These are phyloP conservation scores for Pleuronectes platessa DNA, from an alignment of 2,113 vertebrate species.

Conservation along the genomic window DNA sequence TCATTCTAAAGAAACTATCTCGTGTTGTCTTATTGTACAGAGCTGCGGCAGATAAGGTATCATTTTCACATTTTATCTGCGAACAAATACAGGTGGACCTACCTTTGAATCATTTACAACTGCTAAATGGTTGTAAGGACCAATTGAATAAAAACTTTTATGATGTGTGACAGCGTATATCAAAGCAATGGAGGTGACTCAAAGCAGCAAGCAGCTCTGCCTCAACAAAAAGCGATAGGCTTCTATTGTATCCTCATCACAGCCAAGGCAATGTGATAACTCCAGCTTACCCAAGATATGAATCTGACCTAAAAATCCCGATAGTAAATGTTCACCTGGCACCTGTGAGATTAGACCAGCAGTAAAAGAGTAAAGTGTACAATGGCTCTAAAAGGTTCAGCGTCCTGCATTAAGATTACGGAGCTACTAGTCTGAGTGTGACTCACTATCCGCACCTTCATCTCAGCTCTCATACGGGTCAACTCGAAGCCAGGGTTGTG, in stretches of 20 bases:
- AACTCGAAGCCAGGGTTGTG: conserved; percentile 4
- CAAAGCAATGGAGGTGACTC: conserved; percentile 35
- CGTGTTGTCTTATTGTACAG: background rate
- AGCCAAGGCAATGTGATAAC: conserved; percentile 41
- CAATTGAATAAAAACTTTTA: conserved; percentile 26
- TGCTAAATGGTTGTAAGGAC: conserved; percentile 27
- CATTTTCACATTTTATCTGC: conserved; percentile 38
- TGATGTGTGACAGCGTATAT: conserved; percentile 11
- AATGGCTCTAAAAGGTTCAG: conserved; percentile 43
- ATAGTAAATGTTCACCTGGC: conserved; percentile 55
- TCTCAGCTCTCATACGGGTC: conserved; percentile 34
- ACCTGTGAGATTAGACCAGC: conserved; percentile 55
- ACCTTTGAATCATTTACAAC: conserved; percentile 28
- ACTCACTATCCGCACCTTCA: conserved; percentile 37
- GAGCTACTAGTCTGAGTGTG: conserved; percentile 22
- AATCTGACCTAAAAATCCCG: conserved; percentile 61
- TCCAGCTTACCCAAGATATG: conserved; percentile 48
- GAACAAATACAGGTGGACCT: conserved; percentile 39
- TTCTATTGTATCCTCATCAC: conserved; percentile 22
- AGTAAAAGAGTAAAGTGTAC: conserved; percentile 47
- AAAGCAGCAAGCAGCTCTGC: conserved; percentile 20
- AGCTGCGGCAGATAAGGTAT: conserved; percentile 32
- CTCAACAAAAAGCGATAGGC: conserved; percentile 1
- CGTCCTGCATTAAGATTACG: conserved; percentile 35
- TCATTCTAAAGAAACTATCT: conserved; percentile 2